Percentiles rank a stretch among this genome's conserved stretches.
Evolutionary conservation across 2,113 vertebrate genomes (phyloP).

Genomic region (Bujurquina vittata): DNA sequence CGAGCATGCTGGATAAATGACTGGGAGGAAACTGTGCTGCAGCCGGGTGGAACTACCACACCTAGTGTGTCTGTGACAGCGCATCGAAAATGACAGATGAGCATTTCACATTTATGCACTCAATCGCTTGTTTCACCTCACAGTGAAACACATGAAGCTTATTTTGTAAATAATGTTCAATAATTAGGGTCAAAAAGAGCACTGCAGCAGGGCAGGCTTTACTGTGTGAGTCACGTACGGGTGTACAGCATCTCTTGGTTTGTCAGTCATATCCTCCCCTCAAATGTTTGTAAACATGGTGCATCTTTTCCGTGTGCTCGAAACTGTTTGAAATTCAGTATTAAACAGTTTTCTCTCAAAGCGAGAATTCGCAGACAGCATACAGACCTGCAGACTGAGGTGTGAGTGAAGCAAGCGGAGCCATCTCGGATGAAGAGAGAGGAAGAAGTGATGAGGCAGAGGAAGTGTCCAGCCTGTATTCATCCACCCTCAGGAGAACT

Average conservation of each 20-base stretch:
- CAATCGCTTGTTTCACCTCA: too few relatives aligned
- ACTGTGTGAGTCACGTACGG: too few relatives aligned
- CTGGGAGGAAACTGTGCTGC: not conserved
- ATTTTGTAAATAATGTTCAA: too few relatives aligned
- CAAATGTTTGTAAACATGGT: too few relatives aligned
- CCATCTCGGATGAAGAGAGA: not conserved
- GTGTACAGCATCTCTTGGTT: too few relatives aligned
- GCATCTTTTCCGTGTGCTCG: too few relatives aligned
- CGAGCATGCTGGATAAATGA: not conserved
- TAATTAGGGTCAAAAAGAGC: too few relatives aligned
- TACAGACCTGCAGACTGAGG: not conserved
- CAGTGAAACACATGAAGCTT: too few relatives aligned
- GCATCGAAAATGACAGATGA: too few relatives aligned
- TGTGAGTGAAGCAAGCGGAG: not conserved
- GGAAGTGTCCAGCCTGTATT: constrained; percentile 51
- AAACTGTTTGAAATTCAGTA: not conserved
- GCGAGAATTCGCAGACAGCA: not conserved
- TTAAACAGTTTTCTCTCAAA: not conserved
- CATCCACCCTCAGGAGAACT: constrained; percentile 71
- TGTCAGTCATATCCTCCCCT: too few relatives aligned
- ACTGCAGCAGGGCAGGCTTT: too few relatives aligned
- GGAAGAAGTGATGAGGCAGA: not conserved
- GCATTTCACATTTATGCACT: too few relatives aligned
- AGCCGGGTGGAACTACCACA: not conserved
- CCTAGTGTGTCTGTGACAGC: not conserved